Percentiles rank a stretch among this genome's conserved stretches.
Conservation (phyloP, 2,888 invertebrate genomes). For the Steinernema hermaphroditum region DNA sequence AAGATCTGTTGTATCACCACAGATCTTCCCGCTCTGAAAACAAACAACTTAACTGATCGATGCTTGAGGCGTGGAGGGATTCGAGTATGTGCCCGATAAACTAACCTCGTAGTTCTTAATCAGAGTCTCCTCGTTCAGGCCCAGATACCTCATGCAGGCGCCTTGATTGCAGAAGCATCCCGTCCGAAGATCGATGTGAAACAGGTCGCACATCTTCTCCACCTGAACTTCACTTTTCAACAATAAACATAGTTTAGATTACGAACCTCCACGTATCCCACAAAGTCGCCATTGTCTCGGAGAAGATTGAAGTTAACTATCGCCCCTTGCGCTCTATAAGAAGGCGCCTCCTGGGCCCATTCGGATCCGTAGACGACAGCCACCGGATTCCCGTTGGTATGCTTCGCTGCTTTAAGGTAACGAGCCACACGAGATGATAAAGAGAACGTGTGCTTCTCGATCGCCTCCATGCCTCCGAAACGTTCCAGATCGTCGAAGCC, state of each 20-base stretch:
- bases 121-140: slow-evolving; percentile 72
- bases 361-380: slow-evolving; percentile 41
- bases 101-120: slow-evolving; percentile 70
- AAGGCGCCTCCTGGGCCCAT: slow-evolving; percentile 32
- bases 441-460: slow-evolving; percentile 39
- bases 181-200: slow-evolving; percentile 82
- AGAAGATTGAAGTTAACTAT: slow-evolving; percentile 86
- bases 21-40: slow-evolving; percentile 58
- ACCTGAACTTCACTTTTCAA: slow-evolving; percentile 74
- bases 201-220: slow-evolving; percentile 83
- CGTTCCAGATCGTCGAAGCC: slow-evolving; percentile 79
- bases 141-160: slow-evolving; percentile 82
- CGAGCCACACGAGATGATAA: slow-evolving; percentile 33
- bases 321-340: slow-evolving; percentile 76
- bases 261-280: slow-evolving; percentile 85
- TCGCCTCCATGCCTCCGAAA: slow-evolving; percentile 68
- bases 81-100: no score
- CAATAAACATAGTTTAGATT: slow-evolving; percentile 14
- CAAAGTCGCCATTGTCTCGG: slow-evolving; percentile 77
- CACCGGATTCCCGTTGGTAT: slow-evolving; percentile 44
- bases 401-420: slow-evolving; percentile 34
- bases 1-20: slow-evolving; percentile 61
- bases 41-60: no score
- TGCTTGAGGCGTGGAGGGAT: no score
- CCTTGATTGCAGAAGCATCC: slow-evolving; percentile 97